phyloP scores from a whole-genome alignment of 1,140 invertebrate species.

The Caenorhabditis latens region DNA sequence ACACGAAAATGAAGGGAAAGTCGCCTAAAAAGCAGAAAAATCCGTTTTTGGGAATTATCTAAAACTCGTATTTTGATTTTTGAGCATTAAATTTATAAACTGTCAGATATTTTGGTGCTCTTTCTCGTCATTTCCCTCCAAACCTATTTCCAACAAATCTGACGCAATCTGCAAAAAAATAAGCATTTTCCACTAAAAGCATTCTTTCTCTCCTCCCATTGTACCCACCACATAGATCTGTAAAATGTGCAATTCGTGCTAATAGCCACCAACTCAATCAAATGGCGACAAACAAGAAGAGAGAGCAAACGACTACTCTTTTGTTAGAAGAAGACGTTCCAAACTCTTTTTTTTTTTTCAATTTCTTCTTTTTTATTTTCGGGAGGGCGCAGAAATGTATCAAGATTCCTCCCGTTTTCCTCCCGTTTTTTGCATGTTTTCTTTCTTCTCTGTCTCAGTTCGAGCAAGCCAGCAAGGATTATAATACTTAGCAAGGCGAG shows the following conservation, averaged over 20 bases:
- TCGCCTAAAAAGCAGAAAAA: too few species aligned
- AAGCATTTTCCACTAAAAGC: background rate
- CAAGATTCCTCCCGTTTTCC: conserved; percentile 38
- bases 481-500: conserved; percentile 53
- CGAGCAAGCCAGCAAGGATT: conserved; percentile 38
- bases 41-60: background rate
- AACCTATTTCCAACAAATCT: too few species aligned
- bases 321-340: conserved; percentile 38
- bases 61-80: too few species aligned
- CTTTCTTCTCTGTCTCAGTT: background rate
- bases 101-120: too few species aligned
- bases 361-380: background rate
- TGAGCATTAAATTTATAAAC: too few species aligned
- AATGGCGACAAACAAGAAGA: conserved; percentile 28
- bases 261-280: conserved; percentile 9
- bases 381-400: conserved; percentile 14
- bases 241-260: background rate
- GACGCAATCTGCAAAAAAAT: too few species aligned
- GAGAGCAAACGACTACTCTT: background rate
- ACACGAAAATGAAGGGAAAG: too few species aligned
- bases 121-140: too few species aligned
- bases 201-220: background rate
- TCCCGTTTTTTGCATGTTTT: background rate
- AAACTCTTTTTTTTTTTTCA: conserved; percentile 8
- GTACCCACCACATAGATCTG: background rate